These are phyloP conservation scores for Nothocercus julius DNA, from an alignment of 2,113 vertebrate genomes.

Conservation along the genomic window DNA sequence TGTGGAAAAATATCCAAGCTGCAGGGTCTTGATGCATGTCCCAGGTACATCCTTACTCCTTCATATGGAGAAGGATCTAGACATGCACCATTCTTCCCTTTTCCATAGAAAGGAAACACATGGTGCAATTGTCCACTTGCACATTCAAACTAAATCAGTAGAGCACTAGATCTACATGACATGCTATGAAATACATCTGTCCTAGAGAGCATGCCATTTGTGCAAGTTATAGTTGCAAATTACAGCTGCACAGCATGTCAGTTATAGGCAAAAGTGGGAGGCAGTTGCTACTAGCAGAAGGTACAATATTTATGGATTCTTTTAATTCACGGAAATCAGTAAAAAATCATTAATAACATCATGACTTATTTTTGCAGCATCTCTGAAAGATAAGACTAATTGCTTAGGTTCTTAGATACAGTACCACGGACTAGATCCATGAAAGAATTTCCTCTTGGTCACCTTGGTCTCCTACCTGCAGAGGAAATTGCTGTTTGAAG, in stretches of 20 bases:
- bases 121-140: background rate
- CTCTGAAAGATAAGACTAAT: too few relatives aligned
- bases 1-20: background rate
- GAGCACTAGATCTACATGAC: background rate
- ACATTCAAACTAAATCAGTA: background rate
- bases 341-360: background rate
- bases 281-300: background rate
- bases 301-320: background rate
- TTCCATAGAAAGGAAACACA: background rate
- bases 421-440: background rate
- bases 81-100: background rate
- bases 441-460: background rate
- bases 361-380: background rate
- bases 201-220: background rate
- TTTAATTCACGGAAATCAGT: background rate
- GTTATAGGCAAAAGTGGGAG: background rate
- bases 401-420: background rate
- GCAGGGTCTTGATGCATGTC: background rate
- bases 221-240: background rate
- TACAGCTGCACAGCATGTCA: background rate
- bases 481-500: background rate
- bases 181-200: background rate
- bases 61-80: background rate
- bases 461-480: background rate
- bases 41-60: background rate